Conservation (phyloP, 1,140 invertebrate species). For the Drosophila trapezifrons region DNA sequence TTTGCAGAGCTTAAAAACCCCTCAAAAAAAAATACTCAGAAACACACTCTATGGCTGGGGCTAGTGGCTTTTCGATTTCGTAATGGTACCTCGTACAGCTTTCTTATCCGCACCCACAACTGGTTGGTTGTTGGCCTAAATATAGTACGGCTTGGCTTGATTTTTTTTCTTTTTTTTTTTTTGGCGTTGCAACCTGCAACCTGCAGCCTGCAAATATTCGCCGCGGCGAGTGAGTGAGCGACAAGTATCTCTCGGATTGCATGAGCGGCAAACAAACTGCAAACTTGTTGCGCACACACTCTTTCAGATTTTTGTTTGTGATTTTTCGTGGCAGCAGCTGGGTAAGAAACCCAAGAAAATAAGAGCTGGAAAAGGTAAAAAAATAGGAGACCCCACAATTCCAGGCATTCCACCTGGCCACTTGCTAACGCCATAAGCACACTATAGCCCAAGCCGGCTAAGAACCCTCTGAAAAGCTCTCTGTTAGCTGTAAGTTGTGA, state of each 20-base stretch:
- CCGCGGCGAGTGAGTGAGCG: slow-evolving; percentile 29
- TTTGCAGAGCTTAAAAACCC: slow-evolving; percentile 11
- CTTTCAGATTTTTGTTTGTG: slow-evolving; percentile 33
- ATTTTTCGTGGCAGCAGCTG: slow-evolving; percentile 8
- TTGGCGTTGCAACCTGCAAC: slow-evolving; percentile 22
- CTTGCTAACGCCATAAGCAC: slow-evolving; percentile 52
- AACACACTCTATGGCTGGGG: slow-evolving; percentile 1
- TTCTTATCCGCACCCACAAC: slow-evolving; percentile 59
- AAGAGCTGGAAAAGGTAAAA: slow-evolving; percentile 9
- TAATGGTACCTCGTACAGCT: slow-evolving; percentile 27
- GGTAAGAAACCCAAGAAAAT: slow-evolving; percentile 3
- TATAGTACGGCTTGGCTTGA: slow-evolving; percentile 40
- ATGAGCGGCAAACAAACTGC: slow-evolving; percentile 47
- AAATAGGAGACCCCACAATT: slow-evolving; percentile 14
- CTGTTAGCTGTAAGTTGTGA: slow-evolving; percentile 52
- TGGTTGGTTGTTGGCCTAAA: slow-evolving; percentile 51
- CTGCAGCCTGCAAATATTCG: slow-evolving; percentile 45
- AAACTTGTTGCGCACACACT: slow-evolving; percentile 53
- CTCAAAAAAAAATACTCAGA: slow-evolving; percentile 3
- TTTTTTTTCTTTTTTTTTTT: background rate
- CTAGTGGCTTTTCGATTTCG: slow-evolving; percentile 27
- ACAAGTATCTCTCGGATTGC: slow-evolving; percentile 58
- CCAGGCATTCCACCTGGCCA: slow-evolving; percentile 36
- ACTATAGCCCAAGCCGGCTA: slow-evolving; percentile 16
- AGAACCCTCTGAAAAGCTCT: slow-evolving; percentile 55